phyloP scores from a whole-genome alignment of 2,888 invertebrate genomes.

The Ommatoiulus sabulosus region DNA sequence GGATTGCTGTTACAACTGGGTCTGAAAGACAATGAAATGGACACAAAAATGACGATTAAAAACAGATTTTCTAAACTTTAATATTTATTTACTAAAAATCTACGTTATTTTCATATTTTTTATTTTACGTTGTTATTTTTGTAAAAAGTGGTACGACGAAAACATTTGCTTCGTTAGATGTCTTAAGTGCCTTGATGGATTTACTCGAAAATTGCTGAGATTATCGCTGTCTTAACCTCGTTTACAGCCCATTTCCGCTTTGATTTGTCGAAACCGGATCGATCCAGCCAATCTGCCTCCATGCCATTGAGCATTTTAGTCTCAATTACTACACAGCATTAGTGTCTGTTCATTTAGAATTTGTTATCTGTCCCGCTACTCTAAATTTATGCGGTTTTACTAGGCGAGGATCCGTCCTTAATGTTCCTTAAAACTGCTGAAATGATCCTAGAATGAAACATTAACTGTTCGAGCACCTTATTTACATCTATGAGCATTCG shows the following conservation, averaged over 20 bases:
- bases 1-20: too few relatives aligned
- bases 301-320: conserved; percentile 1
- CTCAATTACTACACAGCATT: background rate
- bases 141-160: background rate
- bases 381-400: background rate
- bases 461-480: too few relatives aligned
- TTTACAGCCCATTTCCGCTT: background rate
- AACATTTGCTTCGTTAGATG: background rate
- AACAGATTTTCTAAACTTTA: too few relatives aligned
- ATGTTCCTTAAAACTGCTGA: background rate
- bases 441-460: background rate
- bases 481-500: too few relatives aligned
- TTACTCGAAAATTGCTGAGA: background rate
- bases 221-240: background rate
- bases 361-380: background rate
- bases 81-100: too few relatives aligned
- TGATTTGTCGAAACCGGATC: background rate
- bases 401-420: background rate
- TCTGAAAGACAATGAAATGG: too few relatives aligned
- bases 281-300: background rate
- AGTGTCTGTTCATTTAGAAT: background rate
- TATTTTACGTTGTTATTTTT: background rate
- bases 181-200: background rate
- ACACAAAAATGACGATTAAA: too few relatives aligned
- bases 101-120: background rate